A percentile compares a stretch with the other conserved stretches of the same genome.
Conservation (phyloP, 2,797 vertebrate species). For the Aplochiton taeniatus region DNA sequence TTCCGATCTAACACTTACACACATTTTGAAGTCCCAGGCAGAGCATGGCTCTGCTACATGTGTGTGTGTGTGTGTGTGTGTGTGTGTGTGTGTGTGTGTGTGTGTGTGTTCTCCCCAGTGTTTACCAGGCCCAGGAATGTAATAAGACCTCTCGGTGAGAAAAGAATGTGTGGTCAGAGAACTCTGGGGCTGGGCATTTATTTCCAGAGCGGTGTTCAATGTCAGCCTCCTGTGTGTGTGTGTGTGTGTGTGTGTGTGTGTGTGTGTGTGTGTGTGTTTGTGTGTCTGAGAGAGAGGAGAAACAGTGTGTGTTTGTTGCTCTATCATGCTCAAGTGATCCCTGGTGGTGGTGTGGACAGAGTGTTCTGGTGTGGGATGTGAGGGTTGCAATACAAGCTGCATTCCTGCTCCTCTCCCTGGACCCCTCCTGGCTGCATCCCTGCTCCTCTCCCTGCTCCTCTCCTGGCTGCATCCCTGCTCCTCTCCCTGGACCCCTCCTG, state of each 20-base stretch:
- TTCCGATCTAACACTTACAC: background rate
- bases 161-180: constrained; percentile 55
- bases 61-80: constrained; percentile 5
- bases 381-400: constrained; percentile 47
- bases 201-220: constrained; percentile 57
- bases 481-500: too few relatives aligned
- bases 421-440: too few relatives aligned
- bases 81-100: background rate
- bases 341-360: too few relatives aligned
- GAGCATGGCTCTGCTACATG: background rate
- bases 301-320: background rate
- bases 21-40: background rate
- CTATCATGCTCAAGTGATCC: background rate
- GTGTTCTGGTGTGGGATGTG: constrained; percentile 39
- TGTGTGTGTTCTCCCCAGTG: constrained; percentile 14
- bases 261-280: constrained; percentile 5
- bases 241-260: constrained; percentile 3
- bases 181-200: constrained; percentile 49
- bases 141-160: constrained; percentile 38
- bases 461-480: too few relatives aligned
- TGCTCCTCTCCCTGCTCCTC: background rate
- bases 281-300: background rate
- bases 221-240: constrained; percentile 32
- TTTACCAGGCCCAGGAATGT: constrained; percentile 42
- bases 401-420: constrained; percentile 6